phyloP scores from a whole-genome alignment of 37 sponge, comb jelly and placozoan species.

The Mnemiopsis leidyi region DNA sequence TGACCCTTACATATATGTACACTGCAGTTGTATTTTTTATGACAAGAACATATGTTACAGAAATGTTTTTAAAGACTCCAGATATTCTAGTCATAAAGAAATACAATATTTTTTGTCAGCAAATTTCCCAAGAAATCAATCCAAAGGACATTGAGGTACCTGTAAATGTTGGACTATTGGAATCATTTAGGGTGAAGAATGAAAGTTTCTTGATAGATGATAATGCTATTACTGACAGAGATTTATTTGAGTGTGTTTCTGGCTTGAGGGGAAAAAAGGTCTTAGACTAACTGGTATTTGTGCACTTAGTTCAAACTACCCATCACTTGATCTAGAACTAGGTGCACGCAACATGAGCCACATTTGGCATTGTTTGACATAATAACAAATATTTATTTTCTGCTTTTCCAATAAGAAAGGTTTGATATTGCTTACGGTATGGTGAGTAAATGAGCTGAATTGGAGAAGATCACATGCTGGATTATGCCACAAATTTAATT shows the following conservation, averaged over 20 bases:
- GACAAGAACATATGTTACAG: slow-evolving; percentile 10
- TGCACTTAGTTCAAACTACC: too few species aligned
- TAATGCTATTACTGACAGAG: not conserved
- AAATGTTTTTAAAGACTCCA: not conserved
- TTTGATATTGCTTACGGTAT: too few species aligned
- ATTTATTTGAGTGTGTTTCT: not conserved
- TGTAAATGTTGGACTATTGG: slow-evolving; percentile 40
- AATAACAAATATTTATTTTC: too few species aligned
- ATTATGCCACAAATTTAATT: too few species aligned
- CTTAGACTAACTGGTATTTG: too few species aligned
- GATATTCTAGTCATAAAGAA: slow-evolving; percentile 14
- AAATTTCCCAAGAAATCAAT: not conserved
- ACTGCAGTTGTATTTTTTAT: not conserved
- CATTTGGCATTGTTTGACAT: too few species aligned
- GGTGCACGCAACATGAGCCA: too few species aligned
- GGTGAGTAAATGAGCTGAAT: too few species aligned
- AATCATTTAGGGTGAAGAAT: slow-evolving; percentile 23
- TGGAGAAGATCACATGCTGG: too few species aligned
- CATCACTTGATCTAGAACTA: too few species aligned
- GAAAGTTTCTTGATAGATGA: slow-evolving; percentile 31
- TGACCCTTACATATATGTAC: slow-evolving; percentile 11
- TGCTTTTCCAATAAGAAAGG: too few species aligned
- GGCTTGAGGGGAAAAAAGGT: not conserved
- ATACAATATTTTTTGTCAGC: not conserved
- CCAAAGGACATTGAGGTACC: slow-evolving; percentile 29